Base-by-base conservation (phyloP, 2,797 vertebrate genomes). In the Limnodromus scolopaceus region DNA sequence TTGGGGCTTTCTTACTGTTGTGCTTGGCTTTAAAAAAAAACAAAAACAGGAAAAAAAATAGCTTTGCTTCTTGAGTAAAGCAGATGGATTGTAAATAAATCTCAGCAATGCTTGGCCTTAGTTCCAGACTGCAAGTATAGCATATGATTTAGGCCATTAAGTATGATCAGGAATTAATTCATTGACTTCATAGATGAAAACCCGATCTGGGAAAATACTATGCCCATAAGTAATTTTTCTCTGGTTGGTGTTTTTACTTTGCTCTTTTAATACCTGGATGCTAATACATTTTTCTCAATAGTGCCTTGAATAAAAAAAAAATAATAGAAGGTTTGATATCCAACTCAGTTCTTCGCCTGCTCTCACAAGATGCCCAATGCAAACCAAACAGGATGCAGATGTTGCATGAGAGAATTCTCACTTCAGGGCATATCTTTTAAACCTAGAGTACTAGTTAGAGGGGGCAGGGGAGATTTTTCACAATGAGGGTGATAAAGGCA, bases 61-160 rank as follows among this genome's bases (percentile, higher is more conserved):
- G 6, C 12, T 83, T 80, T 89, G 11, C 23, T 74, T 96, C 24
- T 54, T 68, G 34, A 74, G 25, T 77, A 75, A 61, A 93, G 24
- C 16, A 75, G 65, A 28, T 69, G 18, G 15, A 32, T 79, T 84
- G 19, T 85, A 86, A 92, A 18, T 64, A 75, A 65, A 46, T 89
- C 8, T 84, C 46, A 76, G 51, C 43, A 61, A 18, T 19, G 23
- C 45, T 30, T 69, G 41, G 41, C 54, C 61, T 79, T 89, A 43
- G 36, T 81, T 86, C 41, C 6, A 15, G 27, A 15, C 34, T 61
- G n/a, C 51, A 51, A 48, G 16, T 63, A 22, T 51, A 79, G 28
- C 39, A 64, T 82, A 30, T 27, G 25, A 78, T 78, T 71, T 84
- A 69, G 63, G 17, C 55, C n/a, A 22, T 84, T 86, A 76, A 30